These are phyloP conservation scores for Pollicipes pollicipes DNA, from an alignment of 1,140 invertebrate species.

Conservation along the genomic window DNA sequence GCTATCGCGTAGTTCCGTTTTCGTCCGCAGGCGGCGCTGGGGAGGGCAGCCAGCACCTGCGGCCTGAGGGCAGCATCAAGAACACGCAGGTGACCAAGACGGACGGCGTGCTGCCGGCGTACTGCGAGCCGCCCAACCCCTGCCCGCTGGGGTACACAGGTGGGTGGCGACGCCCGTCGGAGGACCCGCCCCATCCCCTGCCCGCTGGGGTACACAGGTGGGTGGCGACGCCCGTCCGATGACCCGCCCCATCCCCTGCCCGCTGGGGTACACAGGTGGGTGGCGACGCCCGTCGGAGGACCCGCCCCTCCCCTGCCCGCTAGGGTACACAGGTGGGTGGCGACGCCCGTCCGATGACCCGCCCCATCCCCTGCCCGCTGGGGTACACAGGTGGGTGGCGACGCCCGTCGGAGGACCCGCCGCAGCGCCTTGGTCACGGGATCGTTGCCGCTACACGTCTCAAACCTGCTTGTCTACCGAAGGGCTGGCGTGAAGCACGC, in stretches of 20 bases:
- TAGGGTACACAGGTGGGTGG: neutral
- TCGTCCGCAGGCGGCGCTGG: slow-evolving; percentile 45
- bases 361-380: slow-evolving; percentile 91
- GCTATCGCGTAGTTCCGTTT: neutral
- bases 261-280: neutral
- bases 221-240: too few relatives aligned
- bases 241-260: too few relatives aligned
- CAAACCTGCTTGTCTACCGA: too few relatives aligned
- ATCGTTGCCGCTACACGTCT: too few relatives aligned
- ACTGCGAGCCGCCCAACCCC: slow-evolving; percentile 97
- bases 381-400: slow-evolving; percentile 34
- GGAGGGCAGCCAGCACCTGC: slow-evolving; percentile 48
- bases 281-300: slow-evolving; percentile 40
- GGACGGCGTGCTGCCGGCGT: slow-evolving; percentile 82
- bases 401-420: too few relatives aligned
- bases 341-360: too few relatives aligned
- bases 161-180: slow-evolving; percentile 17
- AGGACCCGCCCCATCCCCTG: neutral
- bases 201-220: neutral
- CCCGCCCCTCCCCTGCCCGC: neutral
- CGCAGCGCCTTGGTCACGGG: too few relatives aligned
- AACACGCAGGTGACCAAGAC: slow-evolving; percentile 52
- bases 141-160: slow-evolving; percentile 54
- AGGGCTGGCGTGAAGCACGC: too few relatives aligned
- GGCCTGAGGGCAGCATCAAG: slow-evolving; percentile 37